phyloP scores from a whole-genome alignment of 2,888 invertebrate genomes.

The Tetranychus piercei region DNA sequence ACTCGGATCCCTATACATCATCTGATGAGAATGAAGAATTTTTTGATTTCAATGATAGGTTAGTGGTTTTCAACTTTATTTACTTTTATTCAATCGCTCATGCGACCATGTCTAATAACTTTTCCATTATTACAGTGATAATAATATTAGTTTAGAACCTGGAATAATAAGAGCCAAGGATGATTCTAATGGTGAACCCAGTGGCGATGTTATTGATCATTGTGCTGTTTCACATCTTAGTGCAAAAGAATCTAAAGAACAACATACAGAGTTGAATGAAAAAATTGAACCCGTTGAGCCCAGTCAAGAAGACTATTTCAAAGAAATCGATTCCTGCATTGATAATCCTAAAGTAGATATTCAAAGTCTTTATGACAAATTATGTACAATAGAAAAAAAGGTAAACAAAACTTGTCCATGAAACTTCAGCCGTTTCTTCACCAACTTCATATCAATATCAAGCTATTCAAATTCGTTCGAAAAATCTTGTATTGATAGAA shows the following conservation, averaged over 20 bases:
- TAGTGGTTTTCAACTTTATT: neutral
- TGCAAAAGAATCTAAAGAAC: neutral
- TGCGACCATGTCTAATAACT: neutral
- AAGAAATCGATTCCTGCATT: neutral
- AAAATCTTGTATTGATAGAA: no score
- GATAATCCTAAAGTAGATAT: neutral
- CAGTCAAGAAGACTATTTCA: neutral
- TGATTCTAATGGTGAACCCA: neutral
- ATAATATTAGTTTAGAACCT: no score
- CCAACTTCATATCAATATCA: no score
- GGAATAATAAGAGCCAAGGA: neutral
- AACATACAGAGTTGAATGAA: no score
- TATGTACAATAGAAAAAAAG: neutral
- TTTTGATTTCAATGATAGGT: conserved; percentile 13
- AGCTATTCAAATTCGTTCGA: no score
- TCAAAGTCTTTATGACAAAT: neutral
- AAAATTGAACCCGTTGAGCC: neutral
- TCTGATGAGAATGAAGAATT: conserved; percentile 13
- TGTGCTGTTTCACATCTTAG: neutral
- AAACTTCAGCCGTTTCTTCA: no score
- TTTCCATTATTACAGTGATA: neutral
- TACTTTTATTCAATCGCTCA: neutral
- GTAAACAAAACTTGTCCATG: neutral
- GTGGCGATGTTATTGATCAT: neutral
- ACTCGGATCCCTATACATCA: conserved; percentile 5